phyloP scores from a whole-genome alignment of 2,797 vertebrate genomes.

The Serranus cabrilla region DNA sequence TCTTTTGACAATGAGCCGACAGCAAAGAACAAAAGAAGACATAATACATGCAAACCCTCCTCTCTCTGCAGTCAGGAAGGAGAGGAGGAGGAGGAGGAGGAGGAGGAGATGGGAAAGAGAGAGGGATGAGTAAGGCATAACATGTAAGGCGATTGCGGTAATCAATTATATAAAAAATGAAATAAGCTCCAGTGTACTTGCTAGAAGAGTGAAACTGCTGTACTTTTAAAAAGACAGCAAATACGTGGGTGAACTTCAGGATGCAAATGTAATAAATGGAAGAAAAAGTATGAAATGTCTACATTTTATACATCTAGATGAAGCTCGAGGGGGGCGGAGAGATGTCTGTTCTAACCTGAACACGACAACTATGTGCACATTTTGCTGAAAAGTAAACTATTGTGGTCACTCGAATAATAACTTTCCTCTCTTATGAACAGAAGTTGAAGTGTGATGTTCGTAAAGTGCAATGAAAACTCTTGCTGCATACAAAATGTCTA shows the following conservation, averaged over 20 bases:
- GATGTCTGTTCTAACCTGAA: not conserved
- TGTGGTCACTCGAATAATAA: not conserved
- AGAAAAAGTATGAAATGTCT: not conserved
- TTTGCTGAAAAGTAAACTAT: not conserved
- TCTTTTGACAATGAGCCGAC: conserved; percentile 60
- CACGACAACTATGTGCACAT: too few species aligned
- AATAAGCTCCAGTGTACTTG: not conserved
- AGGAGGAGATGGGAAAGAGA: conserved; percentile 43
- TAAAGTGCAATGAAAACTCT: not conserved
- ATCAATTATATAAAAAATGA: conserved; percentile 50
- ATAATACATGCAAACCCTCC: conserved; percentile 73
- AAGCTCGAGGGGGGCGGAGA: not conserved
- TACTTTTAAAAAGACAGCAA: not conserved
- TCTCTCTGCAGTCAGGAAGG: conserved; percentile 65
- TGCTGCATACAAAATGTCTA: not conserved
- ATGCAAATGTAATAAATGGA: not conserved
- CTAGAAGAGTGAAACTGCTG: conserved; percentile 3
- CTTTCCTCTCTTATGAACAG: not conserved
- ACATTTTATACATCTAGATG: not conserved
- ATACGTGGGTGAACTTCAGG: not conserved
- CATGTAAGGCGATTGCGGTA: conserved; percentile 19
- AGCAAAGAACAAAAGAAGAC: conserved; percentile 74
- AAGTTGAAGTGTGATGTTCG: not conserved
- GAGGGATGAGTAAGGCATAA: conserved; percentile 58
- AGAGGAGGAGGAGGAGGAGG: conserved; percentile 58